Evolutionary conservation across 1,140 invertebrate genomes (phyloP).

Genomic region (Patella vulgata): DNA sequence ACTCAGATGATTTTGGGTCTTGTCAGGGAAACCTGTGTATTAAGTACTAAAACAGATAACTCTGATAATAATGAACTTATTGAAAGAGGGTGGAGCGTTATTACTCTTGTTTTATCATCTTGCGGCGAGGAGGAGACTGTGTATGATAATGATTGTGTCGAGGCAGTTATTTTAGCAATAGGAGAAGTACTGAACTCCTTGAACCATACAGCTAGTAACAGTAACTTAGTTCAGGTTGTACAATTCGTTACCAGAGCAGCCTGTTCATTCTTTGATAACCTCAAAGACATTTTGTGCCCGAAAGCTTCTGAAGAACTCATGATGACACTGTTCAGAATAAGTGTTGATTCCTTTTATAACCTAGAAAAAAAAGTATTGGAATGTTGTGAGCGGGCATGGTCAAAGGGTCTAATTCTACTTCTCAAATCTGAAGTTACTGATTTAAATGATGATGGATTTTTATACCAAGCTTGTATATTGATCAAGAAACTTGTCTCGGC

Average conservation of each 20-base stretch:
- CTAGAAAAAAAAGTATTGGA: not conserved
- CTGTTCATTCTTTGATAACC: constrained; percentile 49
- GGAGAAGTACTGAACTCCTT: constrained; percentile 28
- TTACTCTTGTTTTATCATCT: too few relatives aligned
- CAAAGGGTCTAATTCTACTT: constrained; percentile 24
- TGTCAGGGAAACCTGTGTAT: too few relatives aligned
- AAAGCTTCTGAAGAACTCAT: constrained; percentile 42
- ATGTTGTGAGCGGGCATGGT: constrained; percentile 24
- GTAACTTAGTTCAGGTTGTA: constrained; percentile 40
- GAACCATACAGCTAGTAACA: constrained; percentile 11
- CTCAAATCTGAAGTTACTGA: constrained; percentile 29
- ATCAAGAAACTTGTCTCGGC: not conserved
- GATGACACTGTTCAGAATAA: constrained; percentile 40
- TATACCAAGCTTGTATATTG: constrained; percentile 12
- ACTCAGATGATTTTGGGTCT: too few relatives aligned
- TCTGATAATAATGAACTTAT: too few relatives aligned
- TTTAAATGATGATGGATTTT: constrained; percentile 19
- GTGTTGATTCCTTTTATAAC: constrained; percentile 25
- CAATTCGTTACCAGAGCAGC: constrained; percentile 55
- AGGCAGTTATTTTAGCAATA: constrained; percentile 36
- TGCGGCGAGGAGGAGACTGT: constrained; percentile 36
- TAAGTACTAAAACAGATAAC: too few relatives aligned
- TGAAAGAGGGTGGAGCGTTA: too few relatives aligned
- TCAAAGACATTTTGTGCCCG: constrained; percentile 40
- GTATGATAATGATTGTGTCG: constrained; percentile 25